A percentile compares a stretch with the other conserved stretches of the same genome.
These are phyloP conservation scores for Rhadinocentrus ornatus DNA, from an alignment of 2,797 vertebrate species.

Conservation along the genomic window DNA sequence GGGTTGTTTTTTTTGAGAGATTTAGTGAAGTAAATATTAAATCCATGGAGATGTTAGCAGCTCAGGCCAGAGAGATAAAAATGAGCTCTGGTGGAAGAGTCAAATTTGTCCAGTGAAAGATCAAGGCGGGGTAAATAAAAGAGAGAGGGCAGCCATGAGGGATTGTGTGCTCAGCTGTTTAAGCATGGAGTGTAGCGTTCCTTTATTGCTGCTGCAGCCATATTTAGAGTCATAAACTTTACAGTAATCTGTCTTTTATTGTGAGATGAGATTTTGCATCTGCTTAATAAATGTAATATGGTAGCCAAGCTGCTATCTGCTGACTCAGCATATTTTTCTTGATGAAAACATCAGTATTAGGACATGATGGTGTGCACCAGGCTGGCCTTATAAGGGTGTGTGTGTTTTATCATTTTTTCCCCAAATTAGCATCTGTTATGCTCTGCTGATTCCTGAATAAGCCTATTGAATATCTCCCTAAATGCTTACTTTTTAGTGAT, in stretches of 20 bases:
- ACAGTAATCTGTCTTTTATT: background rate
- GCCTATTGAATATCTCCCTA: conserved; percentile 32
- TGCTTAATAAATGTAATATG: conserved; percentile 17
- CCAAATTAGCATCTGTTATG: conserved; percentile 31
- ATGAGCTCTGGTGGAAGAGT: conserved; percentile 30
- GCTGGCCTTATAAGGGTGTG: background rate
- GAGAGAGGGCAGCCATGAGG: conserved; percentile 15
- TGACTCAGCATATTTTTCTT: background rate
- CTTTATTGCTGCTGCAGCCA: background rate
- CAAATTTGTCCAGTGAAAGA: conserved; percentile 44
- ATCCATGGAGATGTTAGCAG: conserved; percentile 46
- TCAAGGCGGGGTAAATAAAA: conserved; percentile 12
- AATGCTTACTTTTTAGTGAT: conserved; percentile 21
- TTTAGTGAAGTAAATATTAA: conserved; percentile 1
- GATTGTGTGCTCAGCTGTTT: conserved; percentile 43
- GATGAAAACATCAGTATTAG: conserved; percentile 16
- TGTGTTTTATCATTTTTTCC: conserved; percentile 20
- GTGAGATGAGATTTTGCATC: background rate
- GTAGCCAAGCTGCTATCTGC: background rate
- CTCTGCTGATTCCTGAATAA: conserved; percentile 24
- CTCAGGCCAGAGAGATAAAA: conserved; percentile 15
- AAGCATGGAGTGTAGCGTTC: conserved; percentile 30
- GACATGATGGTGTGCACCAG: background rate
- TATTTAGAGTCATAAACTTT: background rate
- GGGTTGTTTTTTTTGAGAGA: background rate